Evolutionary conservation across 2,888 invertebrate species (phyloP), one percentile per base, ranked within the genome.

Genomic region (Tetragnatha montana): DNA sequence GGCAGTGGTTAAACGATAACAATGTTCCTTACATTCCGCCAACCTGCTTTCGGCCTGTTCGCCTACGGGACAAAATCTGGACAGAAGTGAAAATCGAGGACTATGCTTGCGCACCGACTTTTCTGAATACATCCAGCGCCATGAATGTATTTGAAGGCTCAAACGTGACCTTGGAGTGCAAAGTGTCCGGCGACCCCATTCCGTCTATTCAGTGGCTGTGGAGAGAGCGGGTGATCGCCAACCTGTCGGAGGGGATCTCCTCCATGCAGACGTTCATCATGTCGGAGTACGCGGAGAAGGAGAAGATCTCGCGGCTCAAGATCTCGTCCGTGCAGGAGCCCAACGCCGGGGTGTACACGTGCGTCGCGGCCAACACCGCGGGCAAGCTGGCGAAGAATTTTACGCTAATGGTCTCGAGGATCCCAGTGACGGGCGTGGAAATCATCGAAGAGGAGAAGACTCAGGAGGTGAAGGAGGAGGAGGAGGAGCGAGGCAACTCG

Each of bases 1-100:
- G 88, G 49, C 87, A 89, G 68, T 91, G 91, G 91, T 75, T 91
- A 80, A 81, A 91, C 22, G 82, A 82, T 71, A 90, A 89, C 71
- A 91, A 91, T 81, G 90, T 91, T 83, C 91, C 91, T 87, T 91
- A 91, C 51, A 91, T 91, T 70, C 87, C 91, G 51, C 91, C 91
- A 71, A 91, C 84, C 68, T 91, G 91, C 68, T 89, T 88, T 69
- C 73, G 88, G 69, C 91, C 91, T 8, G 60, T 87, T 7, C 68
- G 91, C 49, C 84, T 91, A 50, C 68, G 87, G n/a, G 87, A 89
- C 78, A 91, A 87, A 89, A 91, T 73, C 50, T 91, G 91, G 91
- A 89, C 84, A 75, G 88, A 91, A 60, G 89, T 91, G 8, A 81
- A 75, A 49, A 83, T 89, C 21, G 89, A 87, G 19, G 90, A 91